Percentiles rank a stretch among this genome's conserved stretches.
Conservation (phyloP, 2,888 invertebrate genomes). For the Acanthoscelides obtectus region DNA sequence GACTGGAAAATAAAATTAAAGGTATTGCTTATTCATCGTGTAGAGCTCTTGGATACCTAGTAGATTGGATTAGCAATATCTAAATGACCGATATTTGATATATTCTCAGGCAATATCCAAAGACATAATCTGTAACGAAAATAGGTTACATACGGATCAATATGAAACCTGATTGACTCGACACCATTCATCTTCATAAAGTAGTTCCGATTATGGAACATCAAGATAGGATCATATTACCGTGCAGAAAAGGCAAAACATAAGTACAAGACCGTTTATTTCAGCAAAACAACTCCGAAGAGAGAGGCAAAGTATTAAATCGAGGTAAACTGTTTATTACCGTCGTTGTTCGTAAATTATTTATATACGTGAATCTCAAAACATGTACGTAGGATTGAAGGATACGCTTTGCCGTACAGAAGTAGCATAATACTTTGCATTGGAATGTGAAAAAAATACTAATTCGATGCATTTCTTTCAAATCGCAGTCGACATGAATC, state of each 20-base stretch:
- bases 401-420: neutral
- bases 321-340: neutral
- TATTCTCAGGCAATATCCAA: no score
- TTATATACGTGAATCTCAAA: neutral
- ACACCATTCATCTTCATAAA: neutral
- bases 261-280: neutral
- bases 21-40: no score
- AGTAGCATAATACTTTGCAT: no score
- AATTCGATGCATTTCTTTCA: no score
- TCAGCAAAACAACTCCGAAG: neutral
- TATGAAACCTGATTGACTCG: neutral
- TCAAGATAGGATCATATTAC: neutral
- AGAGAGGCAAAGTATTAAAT: neutral
- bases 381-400: neutral
- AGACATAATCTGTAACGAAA: no score
- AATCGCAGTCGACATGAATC: no score
- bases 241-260: neutral
- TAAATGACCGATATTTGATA: no score
- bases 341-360: neutral
- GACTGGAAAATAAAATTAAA: no score
- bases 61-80: no score
- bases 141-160: neutral
- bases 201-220: neutral
- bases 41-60: no score
- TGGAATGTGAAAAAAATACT: no score